Percentiles rank a stretch among this genome's conserved stretches.
Conservation (phyloP, 1,140 invertebrate species). For the Zaprionus gabonicus region DNA sequence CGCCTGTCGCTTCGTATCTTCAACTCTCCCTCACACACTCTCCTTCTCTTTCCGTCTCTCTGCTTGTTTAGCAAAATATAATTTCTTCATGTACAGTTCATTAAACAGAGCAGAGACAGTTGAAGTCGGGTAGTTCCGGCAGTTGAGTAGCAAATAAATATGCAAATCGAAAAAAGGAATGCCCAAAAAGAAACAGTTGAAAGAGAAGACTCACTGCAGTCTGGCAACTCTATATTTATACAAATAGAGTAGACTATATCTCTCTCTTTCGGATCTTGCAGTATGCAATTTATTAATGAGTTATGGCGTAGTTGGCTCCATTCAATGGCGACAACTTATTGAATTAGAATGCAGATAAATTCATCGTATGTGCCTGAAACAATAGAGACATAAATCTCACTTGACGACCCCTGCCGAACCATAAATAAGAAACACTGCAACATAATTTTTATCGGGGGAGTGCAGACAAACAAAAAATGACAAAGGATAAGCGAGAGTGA, state of each 20-base stretch:
- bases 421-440: slow-evolving; percentile 50
- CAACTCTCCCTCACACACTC: slow-evolving; percentile 2
- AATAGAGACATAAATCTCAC: slow-evolving; percentile 50
- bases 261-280: neutral
- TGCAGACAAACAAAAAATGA: slow-evolving; percentile 36
- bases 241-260: neutral
- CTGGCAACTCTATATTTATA: neutral
- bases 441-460: slow-evolving; percentile 40
- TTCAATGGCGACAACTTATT: slow-evolving; percentile 37
- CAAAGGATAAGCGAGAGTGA: slow-evolving; percentile 42
- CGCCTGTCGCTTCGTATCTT: slow-evolving; percentile 20
- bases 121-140: slow-evolving; percentile 11
- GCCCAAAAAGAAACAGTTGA: neutral
- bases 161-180: slow-evolving; percentile 3
- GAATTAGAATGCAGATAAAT: slow-evolving; percentile 56
- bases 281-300: slow-evolving; percentile 35
- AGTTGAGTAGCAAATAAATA: slow-evolving; percentile 22
- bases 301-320: slow-evolving; percentile 20
- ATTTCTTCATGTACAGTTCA: slow-evolving; percentile 77
- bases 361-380: slow-evolving; percentile 8
- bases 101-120: slow-evolving; percentile 74
- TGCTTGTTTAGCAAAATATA: slow-evolving; percentile 76
- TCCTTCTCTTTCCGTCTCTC: slow-evolving; percentile 8
- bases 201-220: neutral
- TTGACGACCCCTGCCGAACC: slow-evolving; percentile 14